Conservation (phyloP, 2,113 vertebrate genomes). For the Saguinus midas region DNA sequence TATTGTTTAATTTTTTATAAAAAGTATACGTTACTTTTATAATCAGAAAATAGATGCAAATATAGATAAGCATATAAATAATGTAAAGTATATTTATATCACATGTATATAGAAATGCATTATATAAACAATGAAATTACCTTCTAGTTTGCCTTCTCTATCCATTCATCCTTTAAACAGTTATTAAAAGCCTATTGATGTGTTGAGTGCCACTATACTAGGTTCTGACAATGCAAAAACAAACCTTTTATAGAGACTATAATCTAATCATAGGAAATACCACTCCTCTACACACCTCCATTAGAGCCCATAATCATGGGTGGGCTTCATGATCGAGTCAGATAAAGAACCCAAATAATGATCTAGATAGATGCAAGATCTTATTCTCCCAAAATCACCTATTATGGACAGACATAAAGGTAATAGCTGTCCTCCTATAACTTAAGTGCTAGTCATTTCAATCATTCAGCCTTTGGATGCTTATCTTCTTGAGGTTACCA, state of each 20-base stretch:
- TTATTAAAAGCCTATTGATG: background rate
- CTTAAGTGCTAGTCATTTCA: background rate
- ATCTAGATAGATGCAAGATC: background rate
- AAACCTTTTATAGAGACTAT: background rate
- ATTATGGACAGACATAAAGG: background rate
- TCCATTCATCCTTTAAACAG: background rate
- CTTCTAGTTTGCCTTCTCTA: background rate
- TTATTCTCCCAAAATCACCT: background rate
- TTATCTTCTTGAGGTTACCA: background rate
- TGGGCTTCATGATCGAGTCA: background rate
- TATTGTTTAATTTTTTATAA: constrained; percentile 4
- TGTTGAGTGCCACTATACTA: background rate
- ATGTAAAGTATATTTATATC: background rate
- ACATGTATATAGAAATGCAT: background rate
- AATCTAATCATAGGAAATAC: background rate
- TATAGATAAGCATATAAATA: background rate
- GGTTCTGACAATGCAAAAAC: background rate
- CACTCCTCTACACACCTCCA: background rate
- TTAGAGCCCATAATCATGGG: background rate
- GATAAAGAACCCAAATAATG: constrained; percentile 36
- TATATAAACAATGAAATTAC: background rate
- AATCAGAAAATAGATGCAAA: background rate
- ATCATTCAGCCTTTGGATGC: background rate
- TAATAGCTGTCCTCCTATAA: background rate
- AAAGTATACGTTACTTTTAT: background rate